These are phyloP conservation scores for Pachyramphus minor DNA, from an alignment of 2,113 vertebrate species.

Conservation along the genomic window DNA sequence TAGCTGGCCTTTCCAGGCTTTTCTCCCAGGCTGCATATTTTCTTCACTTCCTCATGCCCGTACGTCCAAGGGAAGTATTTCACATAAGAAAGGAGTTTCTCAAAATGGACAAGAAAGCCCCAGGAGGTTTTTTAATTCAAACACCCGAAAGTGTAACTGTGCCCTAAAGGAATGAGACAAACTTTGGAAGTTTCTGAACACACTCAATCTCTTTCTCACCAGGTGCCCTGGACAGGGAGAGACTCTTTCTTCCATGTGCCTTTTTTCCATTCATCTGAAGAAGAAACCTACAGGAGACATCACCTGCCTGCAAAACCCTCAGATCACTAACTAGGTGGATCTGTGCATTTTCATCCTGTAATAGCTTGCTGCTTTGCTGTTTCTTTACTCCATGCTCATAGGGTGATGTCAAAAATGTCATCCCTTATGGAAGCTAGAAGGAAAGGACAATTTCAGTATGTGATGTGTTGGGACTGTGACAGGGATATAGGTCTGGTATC, in stretches of 20 bases:
- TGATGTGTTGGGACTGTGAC: not conserved
- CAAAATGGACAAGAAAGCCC: constrained; percentile 1
- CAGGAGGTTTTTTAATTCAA: constrained; percentile 45
- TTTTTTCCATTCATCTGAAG: not conserved
- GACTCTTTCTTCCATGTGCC: not conserved
- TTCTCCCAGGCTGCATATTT: not conserved
- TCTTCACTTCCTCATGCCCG: not conserved
- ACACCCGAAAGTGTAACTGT: not conserved
- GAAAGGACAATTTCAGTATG: constrained; percentile 27
- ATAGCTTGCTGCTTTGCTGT: not conserved
- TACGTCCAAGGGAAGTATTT: not conserved
- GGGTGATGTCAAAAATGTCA: constrained; percentile 36
- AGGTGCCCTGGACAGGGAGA: not conserved
- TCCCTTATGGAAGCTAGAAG: not conserved
- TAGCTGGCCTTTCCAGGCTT: not conserved
- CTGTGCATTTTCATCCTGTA: not conserved
- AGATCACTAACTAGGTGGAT: constrained; percentile 15
- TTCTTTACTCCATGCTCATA: not conserved
- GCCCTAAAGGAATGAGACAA: not conserved
- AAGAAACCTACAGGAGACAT: not conserved
- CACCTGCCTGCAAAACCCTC: not conserved
- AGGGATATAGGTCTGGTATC: constrained; percentile 15
- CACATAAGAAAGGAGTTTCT: not conserved
- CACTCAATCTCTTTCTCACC: not conserved
- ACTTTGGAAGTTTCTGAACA: not conserved